phyloP scores from a whole-genome alignment of 2,113 vertebrate genomes.

The Anthoscopus minutus region DNA sequence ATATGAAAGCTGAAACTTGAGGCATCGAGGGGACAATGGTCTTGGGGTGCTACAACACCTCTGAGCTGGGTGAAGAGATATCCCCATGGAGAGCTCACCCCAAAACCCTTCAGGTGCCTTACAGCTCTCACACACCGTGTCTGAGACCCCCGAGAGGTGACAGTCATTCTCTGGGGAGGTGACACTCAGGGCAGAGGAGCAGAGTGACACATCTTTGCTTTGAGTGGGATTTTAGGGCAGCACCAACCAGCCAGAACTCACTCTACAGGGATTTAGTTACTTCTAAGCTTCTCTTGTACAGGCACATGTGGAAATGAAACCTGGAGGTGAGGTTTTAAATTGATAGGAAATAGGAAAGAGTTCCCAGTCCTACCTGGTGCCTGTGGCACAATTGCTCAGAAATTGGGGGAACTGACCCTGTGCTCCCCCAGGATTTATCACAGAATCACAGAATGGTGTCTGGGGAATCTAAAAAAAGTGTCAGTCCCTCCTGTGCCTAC shows the following conservation, averaged over 20 bases:
- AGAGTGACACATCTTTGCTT: neutral
- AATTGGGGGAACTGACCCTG: neutral
- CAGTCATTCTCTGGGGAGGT: rapidly evolving
- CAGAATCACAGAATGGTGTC: neutral
- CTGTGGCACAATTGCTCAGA: neutral
- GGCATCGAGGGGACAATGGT: neutral
- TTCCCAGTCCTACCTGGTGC: neutral
- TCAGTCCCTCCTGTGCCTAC: neutral
- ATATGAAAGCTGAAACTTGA: too few species aligned
- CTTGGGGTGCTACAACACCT: neutral
- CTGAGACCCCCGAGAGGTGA: neutral
- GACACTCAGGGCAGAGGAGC: neutral
- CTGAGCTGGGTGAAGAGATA: neutral
- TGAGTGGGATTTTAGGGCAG: neutral
- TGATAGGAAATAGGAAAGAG: neutral
- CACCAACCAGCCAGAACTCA: neutral
- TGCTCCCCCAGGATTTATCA: neutral
- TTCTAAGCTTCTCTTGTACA: neutral
- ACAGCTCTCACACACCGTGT: rapidly evolving
- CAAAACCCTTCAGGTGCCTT: neutral
- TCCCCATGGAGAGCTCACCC: neutral
- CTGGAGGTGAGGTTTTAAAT: neutral
- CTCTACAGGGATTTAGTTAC: neutral
- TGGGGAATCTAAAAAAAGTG: neutral
- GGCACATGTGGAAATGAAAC: neutral